Base-by-base conservation (phyloP, 2,888 invertebrate genomes). In the Conops quadrifasciatus region DNA sequence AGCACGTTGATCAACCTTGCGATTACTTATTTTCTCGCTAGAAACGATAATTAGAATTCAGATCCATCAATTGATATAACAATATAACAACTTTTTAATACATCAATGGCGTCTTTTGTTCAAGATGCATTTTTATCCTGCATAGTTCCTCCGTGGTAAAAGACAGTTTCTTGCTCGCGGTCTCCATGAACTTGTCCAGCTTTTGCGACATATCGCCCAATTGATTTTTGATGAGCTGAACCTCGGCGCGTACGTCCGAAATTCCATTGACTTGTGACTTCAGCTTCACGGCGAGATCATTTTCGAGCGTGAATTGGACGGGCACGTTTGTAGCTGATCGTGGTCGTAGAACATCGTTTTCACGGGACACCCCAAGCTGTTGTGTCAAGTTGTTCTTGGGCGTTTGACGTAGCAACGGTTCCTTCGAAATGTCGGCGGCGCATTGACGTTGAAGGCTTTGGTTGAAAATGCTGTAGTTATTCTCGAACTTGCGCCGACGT, bases 401-500 rank as follows among this genome's bases (percentile, higher is more conserved):
- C 28, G 74, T 76, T 24, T 53, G 11, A 4, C 36, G 26, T 15
- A 53, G 47, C 28, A 69, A 63, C 28, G 67, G 30, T 53, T 71
- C 58, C 19, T 70, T 49, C 5, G 75, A 65, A 13, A 75, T 73
- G 63, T 53, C 67, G 60, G 28, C 67, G 67, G 45, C 21, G 19
- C 21, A 78, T 51, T 77, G 79, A 0, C 81, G 79, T 72, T 83
- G 81, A 24, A 83, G 59, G 36, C 81, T 82, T 67, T 79, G 80
- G 64, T 83, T 83, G 58, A 86, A 86, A 72, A 84, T 78, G 65
- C 81, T 79, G 63, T 85, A 84, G 75, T 86, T 86, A 21, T 77
- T 79, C 62, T 85, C 83, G 70, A 86, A 83, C 87, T 89, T 85
- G 2, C 82, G 84, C 43, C 86, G 80, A 11, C 88, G 86, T 70